Evolutionary conservation across 2,888 invertebrate species (phyloP).

Genomic region (Plebejus melissa): DNA sequence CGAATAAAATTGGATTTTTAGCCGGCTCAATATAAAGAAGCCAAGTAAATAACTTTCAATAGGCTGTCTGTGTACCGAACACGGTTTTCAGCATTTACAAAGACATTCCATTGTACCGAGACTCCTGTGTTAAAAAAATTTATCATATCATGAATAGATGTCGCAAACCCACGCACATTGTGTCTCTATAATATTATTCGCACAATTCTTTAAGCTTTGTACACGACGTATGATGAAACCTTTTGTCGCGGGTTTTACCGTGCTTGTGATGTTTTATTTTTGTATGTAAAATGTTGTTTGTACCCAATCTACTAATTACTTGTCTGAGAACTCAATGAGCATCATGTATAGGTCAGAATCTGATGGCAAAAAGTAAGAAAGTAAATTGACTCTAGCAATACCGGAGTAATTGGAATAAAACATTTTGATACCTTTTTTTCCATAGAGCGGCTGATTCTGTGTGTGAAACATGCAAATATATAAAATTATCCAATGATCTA

Average conservation of each 20-base stretch:
- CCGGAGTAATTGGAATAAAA: no score
- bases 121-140: slow-evolving; percentile 16
- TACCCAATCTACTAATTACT: neutral
- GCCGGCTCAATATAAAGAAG: slow-evolving; percentile 7
- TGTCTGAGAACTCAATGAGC: neutral
- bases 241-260: slow-evolving; percentile 15
- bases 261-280: neutral
- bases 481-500: no score
- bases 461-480: no score
- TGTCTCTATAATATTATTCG: slow-evolving; percentile 23
- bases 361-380: no score
- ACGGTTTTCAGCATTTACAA: slow-evolving; percentile 20
- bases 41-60: slow-evolving; percentile 19
- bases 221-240: slow-evolving; percentile 27
- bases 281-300: neutral
- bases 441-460: no score
- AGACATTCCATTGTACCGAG: slow-evolving; percentile 21
- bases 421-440: no score
- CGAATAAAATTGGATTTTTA: slow-evolving; percentile 23
- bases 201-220: slow-evolving; percentile 22
- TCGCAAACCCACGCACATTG: slow-evolving; percentile 27
- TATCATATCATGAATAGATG: slow-evolving; percentile 27
- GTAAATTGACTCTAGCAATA: no score
- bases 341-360: neutral
- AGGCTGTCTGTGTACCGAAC: slow-evolving; percentile 13